Percentiles rank a stretch among this genome's conserved stretches.
These are phyloP conservation scores for Hermaeophaga mercurialis DNA, from an alignment of 2,888 invertebrate species.

Conservation along the genomic window DNA sequence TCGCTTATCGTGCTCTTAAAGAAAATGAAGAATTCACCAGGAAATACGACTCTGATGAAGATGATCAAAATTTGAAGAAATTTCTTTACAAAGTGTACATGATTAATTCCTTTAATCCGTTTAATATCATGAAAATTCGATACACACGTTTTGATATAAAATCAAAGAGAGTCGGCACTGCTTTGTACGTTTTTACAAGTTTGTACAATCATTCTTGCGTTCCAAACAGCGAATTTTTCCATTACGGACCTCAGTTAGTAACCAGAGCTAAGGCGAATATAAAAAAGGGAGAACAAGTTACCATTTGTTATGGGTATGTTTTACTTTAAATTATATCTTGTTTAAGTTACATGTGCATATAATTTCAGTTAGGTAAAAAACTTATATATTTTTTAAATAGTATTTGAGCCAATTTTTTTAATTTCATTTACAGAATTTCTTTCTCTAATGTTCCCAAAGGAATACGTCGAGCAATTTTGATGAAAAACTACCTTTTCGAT, in stretches of 20 bases:
- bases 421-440: constrained; percentile 4
- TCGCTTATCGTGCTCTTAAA: constrained; percentile 66
- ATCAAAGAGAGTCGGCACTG: constrained; percentile 17
- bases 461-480: constrained; percentile 12
- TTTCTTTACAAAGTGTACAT: constrained; percentile 18
- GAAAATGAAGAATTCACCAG: constrained; percentile 63
- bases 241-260: constrained; percentile 27
- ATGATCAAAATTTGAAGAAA: constrained; percentile 22
- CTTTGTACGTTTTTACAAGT: constrained; percentile 28
- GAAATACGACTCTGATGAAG: constrained; percentile 35
- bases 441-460: constrained; percentile 1
- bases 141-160: background rate
- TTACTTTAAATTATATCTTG: no score
- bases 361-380: no score
- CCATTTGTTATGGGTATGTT: constrained; percentile 34
- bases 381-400: background rate
- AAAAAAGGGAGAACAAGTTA: constrained; percentile 34
- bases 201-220: constrained; percentile 36
- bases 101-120: constrained; percentile 15
- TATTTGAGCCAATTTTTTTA: no score
- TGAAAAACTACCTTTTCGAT: constrained; percentile 14
- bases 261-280: constrained; percentile 29
- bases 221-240: constrained; percentile 26
- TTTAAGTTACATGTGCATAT: no score
- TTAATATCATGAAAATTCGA: constrained; percentile 16